phyloP scores from a whole-genome alignment of 2,888 invertebrate species.

The Acutogordius australiensis region DNA sequence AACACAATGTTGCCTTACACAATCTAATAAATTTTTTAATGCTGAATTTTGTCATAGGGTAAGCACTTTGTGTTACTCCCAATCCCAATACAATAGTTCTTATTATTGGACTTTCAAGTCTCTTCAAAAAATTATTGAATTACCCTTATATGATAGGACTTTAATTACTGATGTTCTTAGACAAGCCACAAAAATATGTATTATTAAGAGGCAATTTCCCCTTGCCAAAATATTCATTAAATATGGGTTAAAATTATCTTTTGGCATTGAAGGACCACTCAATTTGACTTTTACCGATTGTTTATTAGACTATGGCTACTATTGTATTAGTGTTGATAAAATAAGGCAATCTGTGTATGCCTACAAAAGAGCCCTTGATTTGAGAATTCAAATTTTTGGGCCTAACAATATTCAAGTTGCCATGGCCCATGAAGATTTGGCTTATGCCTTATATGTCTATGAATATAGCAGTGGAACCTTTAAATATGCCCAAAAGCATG shows the following conservation, averaged over 20 bases:
- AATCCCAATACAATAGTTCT: conserved; percentile 51
- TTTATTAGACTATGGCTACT: conserved; percentile 60
- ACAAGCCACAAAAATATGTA: conserved; percentile 55
- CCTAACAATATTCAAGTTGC: conserved; percentile 47
- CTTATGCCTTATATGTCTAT: conserved; percentile 63
- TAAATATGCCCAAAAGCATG: conserved; percentile 46
- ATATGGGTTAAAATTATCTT: neutral
- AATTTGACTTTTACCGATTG: conserved; percentile 45
- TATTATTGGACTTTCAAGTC: conserved; percentile 49
- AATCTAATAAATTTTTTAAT: no score
- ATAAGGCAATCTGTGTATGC: conserved; percentile 26
- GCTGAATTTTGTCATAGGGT: neutral
- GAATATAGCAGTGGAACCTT: conserved; percentile 67
- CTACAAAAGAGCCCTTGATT: neutral
- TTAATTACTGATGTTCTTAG: conserved; percentile 43
- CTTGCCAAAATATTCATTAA: conserved; percentile 48
- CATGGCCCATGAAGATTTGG: conserved; percentile 59
- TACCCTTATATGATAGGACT: conserved; percentile 19
- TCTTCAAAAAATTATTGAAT: conserved; percentile 34
- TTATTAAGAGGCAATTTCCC: conserved; percentile 51
- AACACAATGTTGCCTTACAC: no score
- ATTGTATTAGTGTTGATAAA: conserved; percentile 55
- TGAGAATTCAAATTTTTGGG: neutral
- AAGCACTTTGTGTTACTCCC: conserved; percentile 30
- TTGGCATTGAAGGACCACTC: neutral